Conservation (phyloP, 2,888 invertebrate species). For the Trisateles emortualis region DNA sequence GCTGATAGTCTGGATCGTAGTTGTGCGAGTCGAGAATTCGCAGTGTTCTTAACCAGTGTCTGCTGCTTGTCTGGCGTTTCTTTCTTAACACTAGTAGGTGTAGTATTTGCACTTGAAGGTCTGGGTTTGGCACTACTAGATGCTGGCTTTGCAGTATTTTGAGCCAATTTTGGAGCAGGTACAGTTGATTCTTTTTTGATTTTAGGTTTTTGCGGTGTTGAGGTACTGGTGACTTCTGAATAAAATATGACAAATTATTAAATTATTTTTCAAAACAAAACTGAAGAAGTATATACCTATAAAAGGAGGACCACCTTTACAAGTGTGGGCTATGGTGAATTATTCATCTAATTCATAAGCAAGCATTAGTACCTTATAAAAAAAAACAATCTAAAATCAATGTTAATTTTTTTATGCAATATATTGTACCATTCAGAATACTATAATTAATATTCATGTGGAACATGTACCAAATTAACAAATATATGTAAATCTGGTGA, state of each 20-base stretch:
- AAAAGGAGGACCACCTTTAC: too few relatives aligned
- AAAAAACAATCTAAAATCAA: too few relatives aligned
- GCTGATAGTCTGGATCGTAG: conserved; percentile 60
- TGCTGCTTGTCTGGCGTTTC: conserved; percentile 35
- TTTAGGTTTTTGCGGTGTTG: conserved; percentile 18
- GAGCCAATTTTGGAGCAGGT: not conserved
- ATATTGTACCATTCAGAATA: too few relatives aligned
- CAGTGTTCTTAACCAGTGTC: conserved; percentile 63
- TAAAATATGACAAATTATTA: not conserved
- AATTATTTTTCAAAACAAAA: too few relatives aligned
- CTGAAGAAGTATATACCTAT: too few relatives aligned
- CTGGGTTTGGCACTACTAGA: conserved; percentile 1
- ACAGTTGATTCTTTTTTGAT: conserved; percentile 2
- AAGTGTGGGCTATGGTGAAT: too few relatives aligned
- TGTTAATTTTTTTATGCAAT: too few relatives aligned
- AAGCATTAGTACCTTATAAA: too few relatives aligned
- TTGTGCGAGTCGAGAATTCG: conserved; percentile 66
- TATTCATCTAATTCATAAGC: too few relatives aligned
- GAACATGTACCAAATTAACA: too few relatives aligned
- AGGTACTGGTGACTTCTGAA: conserved; percentile 10
- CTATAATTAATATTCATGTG: too few relatives aligned
- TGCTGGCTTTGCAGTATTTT: not conserved
- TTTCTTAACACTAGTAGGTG: conserved; percentile 20
- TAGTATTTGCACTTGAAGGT: conserved; percentile 24
- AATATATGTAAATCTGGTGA: too few relatives aligned